A percentile compares a stretch with the other conserved stretches of the same genome.
phyloP scores from a whole-genome alignment of 2,113 vertebrate genomes.

The Sceloporus undulatus region DNA sequence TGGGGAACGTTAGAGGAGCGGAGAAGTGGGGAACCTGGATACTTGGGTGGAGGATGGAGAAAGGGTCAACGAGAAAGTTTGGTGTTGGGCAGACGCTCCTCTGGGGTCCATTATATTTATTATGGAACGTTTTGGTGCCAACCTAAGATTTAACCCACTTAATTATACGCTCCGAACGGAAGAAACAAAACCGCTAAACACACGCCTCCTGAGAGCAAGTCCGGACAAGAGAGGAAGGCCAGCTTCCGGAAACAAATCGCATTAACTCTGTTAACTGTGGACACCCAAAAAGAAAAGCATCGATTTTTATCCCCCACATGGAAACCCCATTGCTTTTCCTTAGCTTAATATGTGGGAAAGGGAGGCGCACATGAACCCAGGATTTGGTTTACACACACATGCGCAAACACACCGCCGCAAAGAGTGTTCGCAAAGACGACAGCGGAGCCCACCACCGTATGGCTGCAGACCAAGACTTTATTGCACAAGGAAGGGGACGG shows the following conservation, averaged over 20 bases:
- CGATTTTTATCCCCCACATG: no score
- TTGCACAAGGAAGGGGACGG: slow-evolving; percentile 18
- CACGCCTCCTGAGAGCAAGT: neutral
- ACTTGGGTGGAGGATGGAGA: neutral
- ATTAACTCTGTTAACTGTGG: no score
- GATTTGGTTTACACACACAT: neutral
- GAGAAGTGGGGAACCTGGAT: neutral
- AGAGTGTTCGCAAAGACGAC: neutral
- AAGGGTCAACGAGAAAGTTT: neutral
- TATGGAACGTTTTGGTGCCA: neutral
- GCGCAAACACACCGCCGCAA: no score
- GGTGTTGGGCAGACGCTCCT: no score
- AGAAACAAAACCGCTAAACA: slow-evolving; percentile 20
- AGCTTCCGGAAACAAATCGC: neutral
- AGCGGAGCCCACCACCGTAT: no score
- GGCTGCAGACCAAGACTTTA: slow-evolving; percentile 35
- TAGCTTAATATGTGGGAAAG: no score
- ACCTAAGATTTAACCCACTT: neutral
- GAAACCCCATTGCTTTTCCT: no score
- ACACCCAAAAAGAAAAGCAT: no score
- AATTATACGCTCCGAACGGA: slow-evolving; percentile 1
- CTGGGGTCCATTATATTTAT: neutral
- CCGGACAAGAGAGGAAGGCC: neutral
- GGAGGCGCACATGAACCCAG: no score
- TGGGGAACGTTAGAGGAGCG: no score